Conservation (phyloP, 1,140 invertebrate genomes). For the Frieseomelitta varia region DNA sequence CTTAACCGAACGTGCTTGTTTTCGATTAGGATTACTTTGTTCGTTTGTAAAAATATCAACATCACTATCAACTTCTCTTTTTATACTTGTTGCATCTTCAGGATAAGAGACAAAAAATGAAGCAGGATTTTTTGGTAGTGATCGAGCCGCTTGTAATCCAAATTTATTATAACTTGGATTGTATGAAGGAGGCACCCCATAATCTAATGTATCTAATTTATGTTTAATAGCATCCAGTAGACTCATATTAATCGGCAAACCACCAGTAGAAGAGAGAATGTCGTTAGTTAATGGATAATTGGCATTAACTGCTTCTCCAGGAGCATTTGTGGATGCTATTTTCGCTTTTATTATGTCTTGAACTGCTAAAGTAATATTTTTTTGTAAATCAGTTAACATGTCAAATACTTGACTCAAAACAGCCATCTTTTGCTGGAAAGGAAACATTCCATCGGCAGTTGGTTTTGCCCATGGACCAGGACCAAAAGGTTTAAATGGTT, state of each 20-base stretch:
- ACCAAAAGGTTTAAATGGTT: slow-evolving; percentile 69
- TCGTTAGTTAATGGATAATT: background rate
- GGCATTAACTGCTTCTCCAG: background rate
- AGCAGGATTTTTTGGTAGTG: slow-evolving; percentile 49
- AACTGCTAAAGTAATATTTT: slow-evolving; percentile 73
- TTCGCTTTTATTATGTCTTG: slow-evolving; percentile 67
- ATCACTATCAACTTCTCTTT: slow-evolving; percentile 64
- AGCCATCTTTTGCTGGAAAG: slow-evolving; percentile 76
- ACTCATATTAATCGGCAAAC: slow-evolving; percentile 61
- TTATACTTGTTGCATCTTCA: slow-evolving; percentile 44
- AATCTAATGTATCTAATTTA: slow-evolving; percentile 57
- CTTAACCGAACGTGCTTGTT: slow-evolving; percentile 69
- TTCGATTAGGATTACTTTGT: slow-evolving; percentile 40
- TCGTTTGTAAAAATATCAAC: slow-evolving; percentile 30
- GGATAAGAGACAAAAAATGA: slow-evolving; percentile 73
- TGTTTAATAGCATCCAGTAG: slow-evolving; percentile 72
- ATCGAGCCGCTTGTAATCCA: slow-evolving; percentile 46
- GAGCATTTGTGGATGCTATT: background rate
- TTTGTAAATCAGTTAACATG: slow-evolving; percentile 75
- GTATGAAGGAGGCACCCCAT: slow-evolving; percentile 25
- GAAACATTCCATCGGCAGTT: slow-evolving; percentile 66
- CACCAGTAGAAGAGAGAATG: background rate
- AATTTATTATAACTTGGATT: slow-evolving; percentile 9
- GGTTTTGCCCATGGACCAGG: slow-evolving; percentile 64
- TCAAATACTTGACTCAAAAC: slow-evolving; percentile 78